Evolutionary conservation across 2,888 invertebrate genomes (phyloP), one percentile per base, ranked within the genome.

Genomic region (Pseudanteris insignis): DNA sequence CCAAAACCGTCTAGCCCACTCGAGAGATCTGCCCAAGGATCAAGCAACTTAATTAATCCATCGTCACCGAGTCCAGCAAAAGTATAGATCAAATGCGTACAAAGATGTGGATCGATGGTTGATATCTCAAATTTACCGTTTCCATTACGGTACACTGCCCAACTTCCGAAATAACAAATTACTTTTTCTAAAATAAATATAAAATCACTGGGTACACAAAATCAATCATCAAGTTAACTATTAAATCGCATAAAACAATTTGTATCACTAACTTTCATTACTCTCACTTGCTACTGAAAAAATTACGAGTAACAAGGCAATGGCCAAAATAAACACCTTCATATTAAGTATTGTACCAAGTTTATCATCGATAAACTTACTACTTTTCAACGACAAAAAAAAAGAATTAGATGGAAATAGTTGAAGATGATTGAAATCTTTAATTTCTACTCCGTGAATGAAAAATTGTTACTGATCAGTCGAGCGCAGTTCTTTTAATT

Each of bases 141-240:
- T 0, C 85, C 86, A 0, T 75, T 75, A 28, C 91, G 84, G 70
- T 90, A 90, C 0, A 85, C 85, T 0, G 91, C 85, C 91, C 91
- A 92, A 2, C 87, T 86, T 1, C 90, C 89, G 65, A 86, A 88
- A 77, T 92, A 92, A 69, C 92, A 91, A 0, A 90, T 83, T 0
- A 91, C 80, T 58, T 84, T 81, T 67, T 86, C 88, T 89, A 70
- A 1, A 40, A 55, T 38, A 32, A 5, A 51, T 13, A 48, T 8
- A 26, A 26, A n/a, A 8, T 5, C 26, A 26, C n/a, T n/a, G n/a
- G n/a, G n/a, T n/a, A n/a, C n/a, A n/a, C n/a, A n/a, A n/a, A n/a
- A n/a, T n/a, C n/a, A n/a, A n/a, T n/a, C n/a, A n/a, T n/a, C n/a
- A n/a, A n/a, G n/a, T n/a, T n/a, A n/a, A n/a, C n/a, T n/a, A n/a